phyloP scores from a whole-genome alignment of 2,888 invertebrate species.

The Stenichneumon culpator region DNA sequence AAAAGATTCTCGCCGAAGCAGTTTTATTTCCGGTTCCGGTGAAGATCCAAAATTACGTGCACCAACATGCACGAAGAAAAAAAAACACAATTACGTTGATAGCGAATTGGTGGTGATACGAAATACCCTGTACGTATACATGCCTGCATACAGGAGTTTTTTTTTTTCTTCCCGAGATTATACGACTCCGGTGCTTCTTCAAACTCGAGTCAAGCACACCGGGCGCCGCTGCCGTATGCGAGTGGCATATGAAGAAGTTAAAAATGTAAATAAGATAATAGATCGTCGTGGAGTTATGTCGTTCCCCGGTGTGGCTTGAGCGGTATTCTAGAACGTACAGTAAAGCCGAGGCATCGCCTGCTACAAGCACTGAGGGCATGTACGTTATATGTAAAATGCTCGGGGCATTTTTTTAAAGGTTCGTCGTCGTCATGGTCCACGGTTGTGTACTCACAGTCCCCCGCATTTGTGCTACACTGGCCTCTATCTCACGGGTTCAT shows the following conservation, averaged over 20 bases:
- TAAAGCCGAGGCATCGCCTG: background rate
- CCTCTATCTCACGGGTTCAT: conserved; percentile 51
- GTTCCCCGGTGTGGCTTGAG: conserved; percentile 41
- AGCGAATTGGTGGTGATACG: background rate
- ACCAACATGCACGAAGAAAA: too few species aligned
- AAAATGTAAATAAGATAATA: conserved; percentile 65
- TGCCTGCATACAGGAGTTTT: background rate
- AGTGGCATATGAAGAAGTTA: conserved; percentile 44
- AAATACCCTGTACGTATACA: background rate
- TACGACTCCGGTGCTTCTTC: conserved; percentile 47
- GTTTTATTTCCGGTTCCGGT: too few species aligned
- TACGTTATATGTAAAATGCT: conserved; percentile 15
- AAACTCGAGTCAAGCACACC: conserved; percentile 65
- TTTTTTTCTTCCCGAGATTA: conserved; percentile 41
- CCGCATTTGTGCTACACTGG: conserved; percentile 6
- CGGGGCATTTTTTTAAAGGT: conserved; percentile 34
- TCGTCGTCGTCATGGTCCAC: conserved; percentile 32
- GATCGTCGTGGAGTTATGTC: conserved; percentile 53
- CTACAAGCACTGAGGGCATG: background rate
- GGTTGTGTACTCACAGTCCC: conserved; percentile 8
- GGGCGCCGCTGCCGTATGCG: conserved; percentile 42
- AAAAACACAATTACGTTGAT: background rate
- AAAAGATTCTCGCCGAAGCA: too few species aligned
- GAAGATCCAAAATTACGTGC: too few species aligned
- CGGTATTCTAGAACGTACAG: conserved; percentile 36